Percentiles rank a stretch among this genome's conserved stretches.
These are phyloP conservation scores for Lutraria rhynchaena DNA, from an alignment of 1,140 invertebrate species.

Conservation along the genomic window DNA sequence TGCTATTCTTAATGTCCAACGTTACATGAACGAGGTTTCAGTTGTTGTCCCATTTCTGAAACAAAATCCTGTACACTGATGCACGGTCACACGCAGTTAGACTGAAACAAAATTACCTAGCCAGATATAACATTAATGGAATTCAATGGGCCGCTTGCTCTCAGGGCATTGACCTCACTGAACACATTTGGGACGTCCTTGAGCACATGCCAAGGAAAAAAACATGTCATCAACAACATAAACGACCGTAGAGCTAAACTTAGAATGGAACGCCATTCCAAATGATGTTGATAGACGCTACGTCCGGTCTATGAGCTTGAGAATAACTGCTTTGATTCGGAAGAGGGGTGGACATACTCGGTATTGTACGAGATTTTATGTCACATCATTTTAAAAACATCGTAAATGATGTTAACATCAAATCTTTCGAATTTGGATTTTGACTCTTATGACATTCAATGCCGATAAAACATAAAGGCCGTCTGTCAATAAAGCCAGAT, in stretches of 20 bases:
- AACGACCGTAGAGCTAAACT: background rate
- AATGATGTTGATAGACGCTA: background rate
- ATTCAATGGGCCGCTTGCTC: background rate
- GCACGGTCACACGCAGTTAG: background rate
- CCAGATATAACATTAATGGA: background rate
- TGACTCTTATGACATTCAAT: no score
- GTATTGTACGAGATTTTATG: slow-evolving; percentile 7
- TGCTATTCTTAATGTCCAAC: slow-evolving; percentile 1
- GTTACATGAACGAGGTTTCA: slow-evolving; percentile 5
- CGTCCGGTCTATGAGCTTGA: slow-evolving; percentile 2
- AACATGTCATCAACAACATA: background rate
- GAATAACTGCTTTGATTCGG: background rate
- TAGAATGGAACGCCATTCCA: slow-evolving; percentile 9
- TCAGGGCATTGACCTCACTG: background rate
- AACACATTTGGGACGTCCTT: background rate
- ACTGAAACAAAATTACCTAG: background rate
- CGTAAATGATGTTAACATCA: no score
- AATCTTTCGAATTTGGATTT: no score
- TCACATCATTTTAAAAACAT: no score
- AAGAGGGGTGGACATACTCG: slow-evolving; percentile 4
- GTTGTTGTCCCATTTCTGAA: no score
- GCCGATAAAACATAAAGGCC: no score
- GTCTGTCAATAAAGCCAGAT: no score
- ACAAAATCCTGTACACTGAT: background rate
- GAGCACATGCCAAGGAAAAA: background rate